Evolutionary conservation across 53 echinoderm and acorn worm genomes (phyloP), one percentile per base, ranked within the genome.

Genomic region (Luidia sarsii): DNA sequence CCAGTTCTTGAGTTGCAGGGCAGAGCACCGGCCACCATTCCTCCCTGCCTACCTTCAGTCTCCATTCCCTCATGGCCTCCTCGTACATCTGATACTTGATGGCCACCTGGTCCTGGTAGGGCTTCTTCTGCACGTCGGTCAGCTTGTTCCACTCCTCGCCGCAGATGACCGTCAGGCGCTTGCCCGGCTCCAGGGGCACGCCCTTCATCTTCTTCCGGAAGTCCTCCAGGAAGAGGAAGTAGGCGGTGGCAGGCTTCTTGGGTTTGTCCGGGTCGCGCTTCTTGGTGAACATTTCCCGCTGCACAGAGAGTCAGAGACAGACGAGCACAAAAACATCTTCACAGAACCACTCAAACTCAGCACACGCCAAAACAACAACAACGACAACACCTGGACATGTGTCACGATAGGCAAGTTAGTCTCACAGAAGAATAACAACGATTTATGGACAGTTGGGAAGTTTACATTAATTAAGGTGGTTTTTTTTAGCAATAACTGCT

Each of bases 251-350:
- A 0, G 95, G 92, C 80, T 95, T 92, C 90, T 95, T 92, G 65
- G 95, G 92, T 90, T 95, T 92, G 90, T 95, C 95, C 18, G 95
- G 95, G 83, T 95, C 95, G 39, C 95, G 90, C 60, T 90, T 92
- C 61, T 95, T 95, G 37, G 90, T 92, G 92, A 92, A 95, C 59
- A 95, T 87, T 11, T 90, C 89, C 59, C 92, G 90, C 95, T 92
- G 75, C n/a, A 19, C 19, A 2, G 20, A 22, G 27, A 39, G n/a
- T n/a, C n/a, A n/a, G n/a, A n/a, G n/a, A n/a, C n/a, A n/a, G n/a
- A n/a, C n/a, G n/a, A n/a, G n/a, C n/a, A n/a, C n/a, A n/a, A n/a
- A n/a, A n/a, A n/a, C n/a, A n/a, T n/a, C n/a, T n/a, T n/a, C n/a
- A n/a, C n/a, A n/a, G n/a, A n/a, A n/a, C n/a, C n/a, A n/a, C n/a